These are phyloP conservation scores for Oncopeltus fasciatus DNA, from an alignment of 1,140 invertebrate genomes.

Conservation along the genomic window DNA sequence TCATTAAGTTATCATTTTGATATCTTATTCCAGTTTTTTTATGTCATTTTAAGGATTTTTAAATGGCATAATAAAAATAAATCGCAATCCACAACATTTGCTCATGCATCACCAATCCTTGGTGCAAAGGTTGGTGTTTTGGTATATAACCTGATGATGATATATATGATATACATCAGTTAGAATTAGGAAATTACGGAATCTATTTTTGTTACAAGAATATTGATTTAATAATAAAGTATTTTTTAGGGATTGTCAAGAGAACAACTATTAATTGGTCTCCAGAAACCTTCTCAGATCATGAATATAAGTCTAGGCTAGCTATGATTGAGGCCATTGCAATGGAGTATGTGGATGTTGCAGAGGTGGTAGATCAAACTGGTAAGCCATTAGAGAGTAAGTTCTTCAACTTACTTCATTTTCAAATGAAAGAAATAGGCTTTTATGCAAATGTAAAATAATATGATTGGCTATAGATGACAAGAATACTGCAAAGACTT, in stretches of 20 bases:
- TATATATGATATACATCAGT: neutral
- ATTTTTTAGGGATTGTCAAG: constrained; percentile 12
- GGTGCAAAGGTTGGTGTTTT: neutral
- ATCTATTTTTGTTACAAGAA: neutral
- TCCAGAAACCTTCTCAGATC: constrained; percentile 12
- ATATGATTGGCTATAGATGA: too few species aligned
- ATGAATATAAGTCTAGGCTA: neutral
- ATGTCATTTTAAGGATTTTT: too few species aligned
- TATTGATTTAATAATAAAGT: neutral
- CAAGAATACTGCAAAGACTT: too few species aligned
- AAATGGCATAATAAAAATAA: too few species aligned
- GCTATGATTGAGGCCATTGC: constrained; percentile 18
- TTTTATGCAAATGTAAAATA: too few species aligned
- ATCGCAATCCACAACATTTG: too few species aligned
- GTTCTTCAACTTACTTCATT: too few species aligned
- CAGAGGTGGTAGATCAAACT: constrained; percentile 1
- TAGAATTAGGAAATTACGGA: neutral
- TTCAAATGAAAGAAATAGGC: too few species aligned
- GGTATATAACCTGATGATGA: neutral
- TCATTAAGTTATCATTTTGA: too few species aligned
- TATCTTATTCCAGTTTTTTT: too few species aligned
- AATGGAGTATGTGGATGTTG: constrained; percentile 10
- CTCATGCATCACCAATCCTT: too few species aligned
- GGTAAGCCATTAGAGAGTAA: too few species aligned
- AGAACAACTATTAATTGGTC: constrained; percentile 9